Evolutionary conservation across 2,888 invertebrate species (phyloP), one percentile per base, ranked within the genome.

Genomic region (Nemotelus pantherinus): DNA sequence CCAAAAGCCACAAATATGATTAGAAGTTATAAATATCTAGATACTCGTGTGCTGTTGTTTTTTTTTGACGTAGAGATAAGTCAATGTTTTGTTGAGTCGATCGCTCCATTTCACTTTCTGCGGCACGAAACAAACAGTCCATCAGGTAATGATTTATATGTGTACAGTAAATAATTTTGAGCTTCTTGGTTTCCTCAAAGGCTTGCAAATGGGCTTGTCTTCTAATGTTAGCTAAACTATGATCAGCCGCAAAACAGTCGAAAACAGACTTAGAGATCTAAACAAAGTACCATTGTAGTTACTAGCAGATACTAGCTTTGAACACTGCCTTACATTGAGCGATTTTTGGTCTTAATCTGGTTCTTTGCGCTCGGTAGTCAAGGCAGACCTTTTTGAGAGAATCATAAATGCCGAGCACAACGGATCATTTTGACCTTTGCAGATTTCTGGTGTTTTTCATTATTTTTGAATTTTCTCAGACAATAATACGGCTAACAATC

Each of bases 131-230:
- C 43, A 70, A 55, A 55, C 2, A 6, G 39, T 41, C 6, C 43
- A 43, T 70, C 70, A 70, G 70, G 70, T 70, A 70, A 70, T 70
- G 10, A 70, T 43, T 70, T 67, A 39, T 55, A 70, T 70, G 55
- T 70, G 41, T 70, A 55, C 3, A 55, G 70, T 70, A 70, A 70
- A 70, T 70, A 70, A 70, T 53, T 70, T 53, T 70, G 53, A 70
- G 47, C 70, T 70, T 70, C 70, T 70, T 70, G 70, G 70, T 70
- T 70, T 70, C 70, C 70, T 39, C 53, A 70, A 70, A 70, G 70
- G 70, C 70, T 70, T 70, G 53, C 70, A 53, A 70, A 47, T 48
- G 70, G 70, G 70, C 70, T 70, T 70, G 53, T 53, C 70, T 43
- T 70, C 70, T 70, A 70, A 55, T 70, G 53, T 50, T 55, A 50